A percentile compares a stretch with the other conserved stretches of the same genome.
These are phyloP conservation scores for Eutolmus rufibarbis DNA, from an alignment of 2,888 invertebrate species.

Conservation along the genomic window DNA sequence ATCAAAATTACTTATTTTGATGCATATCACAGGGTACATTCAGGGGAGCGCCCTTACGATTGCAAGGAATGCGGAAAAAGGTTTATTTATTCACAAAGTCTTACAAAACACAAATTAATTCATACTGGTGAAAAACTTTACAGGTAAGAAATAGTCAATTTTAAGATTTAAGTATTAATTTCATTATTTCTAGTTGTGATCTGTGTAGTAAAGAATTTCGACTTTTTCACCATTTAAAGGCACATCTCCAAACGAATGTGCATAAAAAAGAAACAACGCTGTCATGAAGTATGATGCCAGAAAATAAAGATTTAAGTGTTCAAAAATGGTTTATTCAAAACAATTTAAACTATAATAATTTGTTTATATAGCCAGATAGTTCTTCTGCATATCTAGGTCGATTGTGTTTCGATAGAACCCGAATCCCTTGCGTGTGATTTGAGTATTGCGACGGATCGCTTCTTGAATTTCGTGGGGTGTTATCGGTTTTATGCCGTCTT, in stretches of 20 bases:
- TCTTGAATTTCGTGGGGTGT: conserved; percentile 84
- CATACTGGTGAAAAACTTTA: conserved; percentile 26
- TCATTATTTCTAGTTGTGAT: conserved; percentile 16
- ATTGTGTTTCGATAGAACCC: conserved; percentile 58
- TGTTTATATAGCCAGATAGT: conserved; percentile 58
- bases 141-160: neutral
- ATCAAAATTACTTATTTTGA: neutral
- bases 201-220: conserved; percentile 25
- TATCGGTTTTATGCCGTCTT: conserved; percentile 74
- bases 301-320: neutral
- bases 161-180: neutral
- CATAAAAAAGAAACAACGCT: neutral
- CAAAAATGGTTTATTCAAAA: neutral
- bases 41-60: conserved; percentile 40
- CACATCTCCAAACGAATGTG: neutral
- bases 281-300: neutral
- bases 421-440: conserved; percentile 56
- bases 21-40: conserved; percentile 40
- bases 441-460: conserved; percentile 73
- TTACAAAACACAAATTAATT: conserved; percentile 37
- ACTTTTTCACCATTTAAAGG: conserved; percentile 16
- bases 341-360: neutral
- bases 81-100: conserved; percentile 41
- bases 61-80: conserved; percentile 41
- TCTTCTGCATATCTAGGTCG: conserved; percentile 56